Conservation (phyloP, 1,140 invertebrate species). For the Paramacrobiotus metropolitanus region DNA sequence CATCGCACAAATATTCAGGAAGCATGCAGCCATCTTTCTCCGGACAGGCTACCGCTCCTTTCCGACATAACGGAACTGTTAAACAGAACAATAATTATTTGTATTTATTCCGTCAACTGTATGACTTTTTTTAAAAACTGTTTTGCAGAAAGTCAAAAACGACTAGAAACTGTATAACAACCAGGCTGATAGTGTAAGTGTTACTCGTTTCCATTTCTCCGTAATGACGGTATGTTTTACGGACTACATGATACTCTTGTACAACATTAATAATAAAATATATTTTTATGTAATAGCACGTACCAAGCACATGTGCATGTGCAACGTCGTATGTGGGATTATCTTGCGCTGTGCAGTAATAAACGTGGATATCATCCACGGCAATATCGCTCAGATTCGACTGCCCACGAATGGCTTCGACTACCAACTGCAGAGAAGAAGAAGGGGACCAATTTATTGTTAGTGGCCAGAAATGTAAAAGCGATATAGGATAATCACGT, state of each 20-base stretch:
- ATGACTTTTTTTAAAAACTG: too few species aligned
- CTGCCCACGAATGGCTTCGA: neutral
- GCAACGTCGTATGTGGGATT: neutral
- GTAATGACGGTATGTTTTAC: too few species aligned
- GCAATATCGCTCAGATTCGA: constrained; percentile 4
- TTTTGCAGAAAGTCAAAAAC: too few species aligned
- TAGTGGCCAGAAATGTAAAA: too few species aligned
- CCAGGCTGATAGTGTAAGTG: too few species aligned
- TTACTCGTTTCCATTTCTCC: too few species aligned
- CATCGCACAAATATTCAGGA: neutral
- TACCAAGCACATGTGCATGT: neutral
- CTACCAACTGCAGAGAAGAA: neutral
- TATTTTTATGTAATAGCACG: neutral
- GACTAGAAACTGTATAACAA: too few species aligned
- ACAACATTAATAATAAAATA: too few species aligned
- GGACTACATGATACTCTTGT: too few species aligned
- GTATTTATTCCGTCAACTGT: too few species aligned
- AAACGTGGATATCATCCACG: neutral
- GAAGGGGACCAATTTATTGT: neutral
- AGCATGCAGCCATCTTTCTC: constrained; percentile 1
- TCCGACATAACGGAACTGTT: neutral
- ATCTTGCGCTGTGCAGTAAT: neutral
- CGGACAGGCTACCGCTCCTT: neutral
- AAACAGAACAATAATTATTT: neutral
- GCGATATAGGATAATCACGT: too few species aligned